These are phyloP conservation scores for Drosophila ercepeae DNA, from an alignment of 1,140 invertebrate species.

Conservation along the genomic window DNA sequence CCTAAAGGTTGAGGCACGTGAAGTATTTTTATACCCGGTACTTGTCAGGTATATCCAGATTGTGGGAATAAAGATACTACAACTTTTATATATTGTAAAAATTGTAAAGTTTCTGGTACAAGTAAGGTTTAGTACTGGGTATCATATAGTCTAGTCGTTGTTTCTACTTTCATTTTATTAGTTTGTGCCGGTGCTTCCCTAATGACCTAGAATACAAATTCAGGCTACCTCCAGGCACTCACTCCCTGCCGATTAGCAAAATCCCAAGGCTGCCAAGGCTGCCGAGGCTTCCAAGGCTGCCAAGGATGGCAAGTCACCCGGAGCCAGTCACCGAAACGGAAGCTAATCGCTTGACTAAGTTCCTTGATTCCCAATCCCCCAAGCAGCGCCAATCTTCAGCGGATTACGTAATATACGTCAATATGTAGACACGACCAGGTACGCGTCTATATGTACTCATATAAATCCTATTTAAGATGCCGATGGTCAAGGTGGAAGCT, in stretches of 20 bases:
- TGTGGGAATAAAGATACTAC: too few species aligned
- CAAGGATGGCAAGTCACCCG: conserved; percentile 59
- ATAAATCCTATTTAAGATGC: conserved; percentile 8
- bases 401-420: conserved; percentile 51
- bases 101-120: too few species aligned
- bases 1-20: background rate
- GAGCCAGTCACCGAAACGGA: conserved; percentile 54
- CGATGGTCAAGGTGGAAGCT: conserved; percentile 44
- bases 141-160: conserved; percentile 1
- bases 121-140: too few species aligned
- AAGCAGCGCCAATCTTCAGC: conserved; percentile 22
- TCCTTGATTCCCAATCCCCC: conserved; percentile 25
- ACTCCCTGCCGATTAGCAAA: conserved; percentile 30
- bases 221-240: conserved; percentile 4
- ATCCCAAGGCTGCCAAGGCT: conserved; percentile 60
- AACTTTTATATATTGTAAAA: too few species aligned
- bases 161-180: conserved; percentile 8
- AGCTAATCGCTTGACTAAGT: conserved; percentile 78
- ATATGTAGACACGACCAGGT: background rate
- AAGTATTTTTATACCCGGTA: background rate
- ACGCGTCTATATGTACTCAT: background rate
- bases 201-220: conserved; percentile 63
- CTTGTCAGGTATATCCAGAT: background rate
- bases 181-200: conserved; percentile 30
- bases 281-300: too few species aligned